Evolutionary conservation across 2,797 vertebrate genomes (phyloP), one percentile per base, ranked within the genome.

Genomic region (Xenopus petersii): DNA sequence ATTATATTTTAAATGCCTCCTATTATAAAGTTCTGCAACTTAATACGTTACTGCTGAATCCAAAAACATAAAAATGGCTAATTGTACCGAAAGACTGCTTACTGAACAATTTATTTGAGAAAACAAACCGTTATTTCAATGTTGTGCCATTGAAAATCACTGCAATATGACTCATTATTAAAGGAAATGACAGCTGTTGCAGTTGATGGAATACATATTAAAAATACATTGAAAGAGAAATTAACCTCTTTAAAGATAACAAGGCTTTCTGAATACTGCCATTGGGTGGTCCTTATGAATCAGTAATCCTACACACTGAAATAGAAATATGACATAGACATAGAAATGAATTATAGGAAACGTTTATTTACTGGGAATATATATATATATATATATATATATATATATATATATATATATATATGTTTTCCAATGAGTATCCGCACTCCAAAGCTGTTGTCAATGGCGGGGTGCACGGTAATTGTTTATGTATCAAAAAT

Each of bases 161-260:
- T 69, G 60, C 65, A 69, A 73, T 73, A 68, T 74, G 61, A 73
- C 76, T 79, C 76, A 79, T 74, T 73, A 64, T 69, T 42, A 12
- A 16, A 74, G 66, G 76, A 74, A 79, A 79, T 79, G 66, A 74
- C 66, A 73, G 71, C 68, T 65, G 71, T 60, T 51, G 49, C 49
- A 70, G 66, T 65, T 79, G 76, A 70, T 73, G 76, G 71, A 74
- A 79, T 70, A 73, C 49, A 73, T 62, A 77, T 68, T 64, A 64
- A 62, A 71, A 64, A 48, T 17, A 49, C 47, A 64, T 70, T 70
- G 64, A 73, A 70, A 67, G 51, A 21, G 15, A 54, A 73, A 69
- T 42, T 64, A 78, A 70, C 75, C 60, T 78, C 63, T 69, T 33
- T 61, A 73, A 73, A 65, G 13, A 51, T 42, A 51, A 10, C 12